Evolutionary conservation across 2,888 invertebrate species (phyloP), one percentile per base, ranked within the genome.

Genomic region (Hyalella azteca): DNA sequence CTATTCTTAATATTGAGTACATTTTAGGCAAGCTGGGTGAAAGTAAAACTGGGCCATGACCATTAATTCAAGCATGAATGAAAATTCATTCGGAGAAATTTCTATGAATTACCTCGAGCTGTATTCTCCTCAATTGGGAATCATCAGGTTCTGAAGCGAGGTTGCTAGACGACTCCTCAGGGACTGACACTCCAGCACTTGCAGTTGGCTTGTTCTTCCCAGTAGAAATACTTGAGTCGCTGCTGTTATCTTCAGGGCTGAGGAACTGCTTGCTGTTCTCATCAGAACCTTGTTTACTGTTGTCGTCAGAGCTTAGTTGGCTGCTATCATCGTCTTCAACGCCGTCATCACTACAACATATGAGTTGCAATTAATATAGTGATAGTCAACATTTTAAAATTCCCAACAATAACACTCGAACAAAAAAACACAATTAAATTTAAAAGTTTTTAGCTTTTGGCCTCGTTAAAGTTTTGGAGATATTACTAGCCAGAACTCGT

Each of bases 31-130:
- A n/a, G n/a, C n/a, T n/a, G n/a, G n/a, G n/a, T n/a, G n/a, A n/a
- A n/a, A n/a, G n/a, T n/a, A n/a, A n/a, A n/a, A n/a, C n/a, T n/a
- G n/a, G n/a, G n/a, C n/a, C n/a, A n/a, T n/a, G n/a, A n/a, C n/a
- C n/a, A n/a, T n/a, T n/a, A n/a, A n/a, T n/a, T n/a, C n/a, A n/a
- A n/a, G n/a, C n/a, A n/a, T n/a, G n/a, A n/a, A n/a, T n/a, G n/a
- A n/a, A n/a, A n/a, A n/a, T n/a, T n/a, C n/a, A n/a, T n/a, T n/a
- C n/a, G n/a, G n/a, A n/a, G n/a, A n/a, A n/a, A n/a, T n/a, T n/a
- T n/a, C n/a, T n/a, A n/a, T n/a, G n/a, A n/a, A n/a, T n/a, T 54
- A 66, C 66, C 66, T 66, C 66, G 11, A 66, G 66, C 19, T 66
- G 66, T 36, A 36, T 2, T 36, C 36, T 66, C 29, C 39, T 66